Evolutionary conservation across 2,888 invertebrate genomes (phyloP), one percentile per base, ranked within the genome.

Genomic region (Dryococelus australis): DNA sequence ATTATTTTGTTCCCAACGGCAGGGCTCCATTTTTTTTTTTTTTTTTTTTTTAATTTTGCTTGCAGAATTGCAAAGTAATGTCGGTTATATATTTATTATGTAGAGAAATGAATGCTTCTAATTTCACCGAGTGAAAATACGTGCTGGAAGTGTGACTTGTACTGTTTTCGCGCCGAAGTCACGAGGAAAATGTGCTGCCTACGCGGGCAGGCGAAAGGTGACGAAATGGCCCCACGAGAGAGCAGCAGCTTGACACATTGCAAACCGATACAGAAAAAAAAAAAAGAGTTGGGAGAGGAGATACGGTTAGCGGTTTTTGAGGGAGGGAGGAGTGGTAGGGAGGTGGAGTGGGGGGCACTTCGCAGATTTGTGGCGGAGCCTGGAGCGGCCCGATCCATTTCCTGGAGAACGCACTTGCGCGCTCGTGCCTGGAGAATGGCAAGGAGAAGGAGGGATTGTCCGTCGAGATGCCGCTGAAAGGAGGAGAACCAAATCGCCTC

Each of bases 331-430:
- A 85, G 28, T 51, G 65, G 47, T 12, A 20, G 13, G 13, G n/a
- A 83, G 83, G 20, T 13, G 83, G 84, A 43, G 43, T 35, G 47
- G 84, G 26, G 26, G 85, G 1, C 43, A 43, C 51, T 9, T 85
- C 47, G 43, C 20, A 28, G 27, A 24, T 27, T 51, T 20, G 85
- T 27, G 43, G 43, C 26, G 0, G 35, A 26, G 65, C 53, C 84
- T 81, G 84, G 84, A 65, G 51, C 51, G 81, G 26, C 35, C 26
- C 87, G 27, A 87, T 88, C 87, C 87, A 88, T 87, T 88, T 88
- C 87, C 88, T 86, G 83, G 85, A 87, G 87, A 47, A 86, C 84
- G 85, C 87, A 87, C 43, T 80, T 24, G 83, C 24, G 13, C 43
- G 27, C 13, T 26, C 16, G 20, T 28, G 84, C 43, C 27, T 86